A percentile compares a stretch with the other conserved stretches of the same genome.
These are phyloP conservation scores for Nematostella vectensis DNA, from an alignment of 92 coral and sea anemone species.

Conservation along the genomic window DNA sequence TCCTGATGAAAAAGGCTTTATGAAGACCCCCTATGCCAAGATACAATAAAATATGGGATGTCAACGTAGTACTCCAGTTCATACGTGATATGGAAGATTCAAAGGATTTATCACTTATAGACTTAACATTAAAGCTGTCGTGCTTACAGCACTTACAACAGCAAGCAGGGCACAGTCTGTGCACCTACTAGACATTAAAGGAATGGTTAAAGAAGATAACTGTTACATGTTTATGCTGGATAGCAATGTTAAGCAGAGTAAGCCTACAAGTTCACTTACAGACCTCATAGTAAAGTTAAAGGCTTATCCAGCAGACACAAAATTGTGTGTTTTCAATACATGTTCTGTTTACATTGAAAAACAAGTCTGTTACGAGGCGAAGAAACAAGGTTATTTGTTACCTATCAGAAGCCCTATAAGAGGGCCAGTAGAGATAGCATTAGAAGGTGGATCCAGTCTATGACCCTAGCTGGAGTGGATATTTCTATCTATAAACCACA, in stretches of 20 bases:
- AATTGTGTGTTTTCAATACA: constrained; percentile 29
- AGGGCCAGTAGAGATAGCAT: constrained; percentile 49
- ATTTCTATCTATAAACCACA: constrained; percentile 35
- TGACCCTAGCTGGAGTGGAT: constrained; percentile 40
- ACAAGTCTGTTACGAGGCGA: constrained; percentile 15
- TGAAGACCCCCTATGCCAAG: constrained; percentile 25
- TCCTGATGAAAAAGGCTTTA: constrained; percentile 30
- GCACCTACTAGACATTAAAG: constrained; percentile 6
- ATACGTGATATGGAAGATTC: constrained; percentile 3
- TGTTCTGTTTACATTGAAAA: constrained; percentile 23
- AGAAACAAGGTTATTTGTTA: constrained; percentile 40
- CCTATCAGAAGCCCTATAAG: constrained; percentile 47
- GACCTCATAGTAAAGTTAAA: constrained; percentile 20
- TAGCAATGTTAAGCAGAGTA: constrained; percentile 36
- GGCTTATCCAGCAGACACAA: constrained; percentile 24
- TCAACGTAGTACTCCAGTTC: constrained; percentile 9
- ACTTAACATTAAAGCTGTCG: constrained; percentile 12
- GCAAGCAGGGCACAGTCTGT: constrained; percentile 16
- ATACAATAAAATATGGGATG: constrained; percentile 30
- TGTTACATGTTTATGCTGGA: constrained; percentile 13
- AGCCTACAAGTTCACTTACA: constrained; percentile 23
- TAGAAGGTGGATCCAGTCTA: constrained; percentile 33
- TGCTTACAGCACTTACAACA: constrained; percentile 3
- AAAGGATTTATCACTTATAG: constrained; percentile 10
- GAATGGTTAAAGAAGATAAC: constrained; percentile 10